Evolutionary conservation across 2,888 invertebrate species (phyloP), one percentile per base, ranked within the genome.

Genomic region (Gortyna flavago): DNA sequence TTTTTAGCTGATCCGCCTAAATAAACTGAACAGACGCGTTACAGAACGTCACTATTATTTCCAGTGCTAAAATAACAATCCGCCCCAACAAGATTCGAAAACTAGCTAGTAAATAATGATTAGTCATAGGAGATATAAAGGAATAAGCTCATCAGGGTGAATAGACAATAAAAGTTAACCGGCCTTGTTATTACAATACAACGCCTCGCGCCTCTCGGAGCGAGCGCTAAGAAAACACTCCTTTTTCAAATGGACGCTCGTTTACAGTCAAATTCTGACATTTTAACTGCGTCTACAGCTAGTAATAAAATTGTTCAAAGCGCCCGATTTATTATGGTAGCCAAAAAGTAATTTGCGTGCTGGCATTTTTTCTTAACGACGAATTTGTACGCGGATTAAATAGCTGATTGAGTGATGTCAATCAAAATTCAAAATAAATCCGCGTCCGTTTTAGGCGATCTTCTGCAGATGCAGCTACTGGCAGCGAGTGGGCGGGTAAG

Each of bases 231-330:
- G 95, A 96, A 95, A 96, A 96, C 95, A 96, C 94, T 95, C 93
- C 95, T 94, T 95, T 94, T 94, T 94, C 92, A 94, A 94, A 94
- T 94, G 93, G 88, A 92, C 92, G 92, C 93, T 94, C 94, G 93
- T 96, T 95, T 95, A 95, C 94, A 95, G 95, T 95, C 94, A 93
- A 92, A 93, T 93, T 94, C 93, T 95, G 96, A 96, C 96, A 90
- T 93, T 95, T 96, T 96, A 95, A 96, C 95, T 94, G 91, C 95
- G 92, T 92, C 94, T 95, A 96, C 93, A 90, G 92, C 93, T 90
- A 87, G 93, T 92, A 94, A 95, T 95, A 95, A 95, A 95, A 94
- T 91, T 90, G 91, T 95, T 95, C 94, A 95, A 95, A 95, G 95
- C 92, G 84, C 87, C 94, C 94, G 95, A 93, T 94, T 92, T 93